Percentiles rank a stretch among this genome's conserved stretches.
Conservation (phyloP, 2,888 invertebrate species). For the Pheosia gnoma region DNA sequence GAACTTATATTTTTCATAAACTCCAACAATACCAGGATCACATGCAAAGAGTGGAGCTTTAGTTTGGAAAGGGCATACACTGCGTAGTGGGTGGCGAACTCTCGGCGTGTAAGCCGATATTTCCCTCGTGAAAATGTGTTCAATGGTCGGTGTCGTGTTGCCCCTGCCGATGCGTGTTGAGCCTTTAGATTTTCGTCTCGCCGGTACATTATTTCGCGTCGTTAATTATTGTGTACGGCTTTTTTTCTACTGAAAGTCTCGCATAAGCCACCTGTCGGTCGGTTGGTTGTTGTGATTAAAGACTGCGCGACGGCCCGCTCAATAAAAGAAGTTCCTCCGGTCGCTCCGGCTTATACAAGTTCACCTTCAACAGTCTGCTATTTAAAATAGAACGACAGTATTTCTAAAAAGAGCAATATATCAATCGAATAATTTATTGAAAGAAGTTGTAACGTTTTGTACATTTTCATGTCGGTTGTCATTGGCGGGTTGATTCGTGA, state of each 20-base stretch:
- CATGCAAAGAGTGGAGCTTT: slow-evolving; percentile 50
- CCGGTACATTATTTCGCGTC: slow-evolving; percentile 82
- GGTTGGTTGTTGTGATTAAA: slow-evolving; percentile 70
- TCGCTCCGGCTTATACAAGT: slow-evolving; percentile 52
- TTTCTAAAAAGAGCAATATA: slow-evolving; percentile 32
- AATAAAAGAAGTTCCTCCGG: slow-evolving; percentile 56
- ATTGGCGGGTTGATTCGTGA: slow-evolving; percentile 23
- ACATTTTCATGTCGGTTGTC: background rate
- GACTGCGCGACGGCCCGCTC: slow-evolving; percentile 56
- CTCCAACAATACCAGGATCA: slow-evolving; percentile 43
- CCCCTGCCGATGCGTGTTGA: slow-evolving; percentile 64
- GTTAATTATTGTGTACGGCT: slow-evolving; percentile 78
- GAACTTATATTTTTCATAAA: too few relatives aligned
- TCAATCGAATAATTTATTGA: background rate
- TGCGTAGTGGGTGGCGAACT: slow-evolving; percentile 75
- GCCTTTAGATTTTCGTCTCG: slow-evolving; percentile 81
- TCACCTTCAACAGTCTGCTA: slow-evolving; percentile 60
- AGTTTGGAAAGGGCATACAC: slow-evolving; percentile 46
- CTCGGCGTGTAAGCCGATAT: slow-evolving; percentile 76
- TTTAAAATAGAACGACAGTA: slow-evolving; percentile 39
- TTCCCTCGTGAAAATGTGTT: slow-evolving; percentile 79
- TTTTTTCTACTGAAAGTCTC: slow-evolving; percentile 66
- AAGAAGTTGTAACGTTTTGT: too few relatives aligned
- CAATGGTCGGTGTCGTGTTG: slow-evolving; percentile 79
- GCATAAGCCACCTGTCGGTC: slow-evolving; percentile 77